Evolutionary conservation across 1,140 invertebrate genomes (phyloP).

Genomic region (Drosophila biarmipes): DNA sequence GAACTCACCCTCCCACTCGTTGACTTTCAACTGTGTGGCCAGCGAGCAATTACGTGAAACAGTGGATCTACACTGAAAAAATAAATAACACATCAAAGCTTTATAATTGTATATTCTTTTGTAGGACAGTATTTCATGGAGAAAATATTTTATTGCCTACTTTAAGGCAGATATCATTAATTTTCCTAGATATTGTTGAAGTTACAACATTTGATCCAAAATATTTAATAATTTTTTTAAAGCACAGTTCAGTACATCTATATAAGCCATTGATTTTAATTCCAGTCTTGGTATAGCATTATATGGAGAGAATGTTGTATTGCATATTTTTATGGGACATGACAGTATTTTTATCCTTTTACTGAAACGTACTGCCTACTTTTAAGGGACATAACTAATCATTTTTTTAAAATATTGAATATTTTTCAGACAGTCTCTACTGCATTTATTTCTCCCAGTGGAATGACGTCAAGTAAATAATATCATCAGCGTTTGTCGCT

Average conservation of each 20-base stretch:
- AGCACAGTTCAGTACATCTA: no score
- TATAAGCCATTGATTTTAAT: no score
- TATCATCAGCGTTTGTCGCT: conserved; percentile 76
- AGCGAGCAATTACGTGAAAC: conserved; percentile 57
- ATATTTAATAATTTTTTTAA: no score
- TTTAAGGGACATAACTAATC: neutral
- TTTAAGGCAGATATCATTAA: neutral
- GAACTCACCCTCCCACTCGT: conserved; percentile 27
- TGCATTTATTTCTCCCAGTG: neutral
- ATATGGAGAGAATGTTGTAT: neutral
- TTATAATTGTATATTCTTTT: no score
- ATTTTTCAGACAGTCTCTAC: no score
- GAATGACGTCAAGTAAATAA: conserved; percentile 61
- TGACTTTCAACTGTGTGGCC: conserved; percentile 76
- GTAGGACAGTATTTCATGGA: no score
- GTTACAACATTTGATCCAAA: no score
- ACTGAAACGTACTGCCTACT: no score
- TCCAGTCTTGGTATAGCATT: no score
- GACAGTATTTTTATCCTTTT: no score
- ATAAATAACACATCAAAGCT: neutral
- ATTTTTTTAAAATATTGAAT: no score
- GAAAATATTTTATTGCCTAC: neutral
- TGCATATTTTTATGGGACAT: neutral
- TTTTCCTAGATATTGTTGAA: no score
- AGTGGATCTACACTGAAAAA: conserved; percentile 15